Evolutionary conservation across 2,888 invertebrate genomes (phyloP).

Genomic region (Mimachlamys varia): DNA sequence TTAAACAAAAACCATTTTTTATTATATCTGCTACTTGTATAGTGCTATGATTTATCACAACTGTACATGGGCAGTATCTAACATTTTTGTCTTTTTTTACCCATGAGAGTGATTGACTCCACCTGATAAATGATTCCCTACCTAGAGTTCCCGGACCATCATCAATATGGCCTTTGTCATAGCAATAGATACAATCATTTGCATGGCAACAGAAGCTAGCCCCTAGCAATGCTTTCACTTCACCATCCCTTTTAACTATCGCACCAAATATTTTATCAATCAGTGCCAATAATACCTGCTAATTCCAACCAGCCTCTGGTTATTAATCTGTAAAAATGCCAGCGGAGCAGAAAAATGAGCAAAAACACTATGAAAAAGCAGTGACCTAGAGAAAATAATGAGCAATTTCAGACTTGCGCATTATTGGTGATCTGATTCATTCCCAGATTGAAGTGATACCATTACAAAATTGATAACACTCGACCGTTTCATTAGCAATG

Average conservation of each 20-base stretch:
- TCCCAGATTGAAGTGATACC: not conserved
- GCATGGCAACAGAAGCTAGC: constrained; percentile 11
- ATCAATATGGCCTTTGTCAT: not conserved
- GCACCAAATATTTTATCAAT: constrained; percentile 2
- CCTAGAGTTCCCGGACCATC: not conserved
- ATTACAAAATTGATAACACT: not conserved
- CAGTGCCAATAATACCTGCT: not conserved
- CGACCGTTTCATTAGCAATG: not conserved
- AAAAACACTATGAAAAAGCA: not conserved
- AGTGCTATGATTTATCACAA: not conserved
- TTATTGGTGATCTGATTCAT: not conserved
- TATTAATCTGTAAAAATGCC: not conserved
- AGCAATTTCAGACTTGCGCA: not conserved
- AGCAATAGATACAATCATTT: not conserved
- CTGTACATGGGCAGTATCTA: not conserved
- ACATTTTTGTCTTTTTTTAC: not conserved
- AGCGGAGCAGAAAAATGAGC: not conserved
- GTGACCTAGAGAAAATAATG: not conserved
- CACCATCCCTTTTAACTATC: not conserved
- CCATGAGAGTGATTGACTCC: not conserved
- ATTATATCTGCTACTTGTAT: too few species aligned
- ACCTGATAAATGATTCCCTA: not conserved
- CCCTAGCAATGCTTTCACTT: not conserved
- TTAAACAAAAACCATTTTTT: too few species aligned
- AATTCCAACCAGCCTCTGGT: not conserved